Base-by-base conservation (phyloP, 1,140 invertebrate species). In the Drosophila tsacasi region DNA sequence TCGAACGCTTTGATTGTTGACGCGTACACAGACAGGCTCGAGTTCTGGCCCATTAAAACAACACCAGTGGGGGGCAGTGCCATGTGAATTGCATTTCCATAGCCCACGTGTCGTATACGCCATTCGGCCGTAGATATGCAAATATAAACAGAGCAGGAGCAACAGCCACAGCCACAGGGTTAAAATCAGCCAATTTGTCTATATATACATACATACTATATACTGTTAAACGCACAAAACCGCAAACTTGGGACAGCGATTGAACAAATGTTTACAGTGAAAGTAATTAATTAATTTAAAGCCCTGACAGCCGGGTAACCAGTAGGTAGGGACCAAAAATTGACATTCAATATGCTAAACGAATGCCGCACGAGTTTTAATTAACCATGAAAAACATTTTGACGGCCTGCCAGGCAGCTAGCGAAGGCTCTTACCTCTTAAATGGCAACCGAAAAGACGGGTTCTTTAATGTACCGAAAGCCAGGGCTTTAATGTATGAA, bases 241-340 rank as follows among this genome's bases (percentile, higher is more conserved):
- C 47, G 37, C 27, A 19, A 19, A 37, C 3, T 15, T 17, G 54
- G 21, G 13, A 42, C 49, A 61, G 35, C 67, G 64, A 77, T 58
- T 77, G 64, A 77, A 50, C 57, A 42, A 77, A 77, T 77, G 75
- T 77, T 77, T 77, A 61, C 65, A 79, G 65, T 44, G 39, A 68
- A 72, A 79, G 49, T 69, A 83, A 87, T 83, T 83, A 87, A 86
- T 80, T 86, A 63, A 80, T 74, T 87, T 79, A 57, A 86, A 79
- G 55, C 12, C 35, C 30, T 39, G 54, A 64, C 46, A 55, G 21
- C 21, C 21, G 13, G 7, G 32, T 23, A 21, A 54, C 13, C 25
- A 42, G 52, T 15, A 23, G n/a, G 5, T 13, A 1, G 12, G 21
- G 47, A n/a, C 4, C 27, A 17, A 42, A 17, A 44, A 47, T 76